Conservation (phyloP, 2,888 invertebrate species). For the Drosophila formosana region DNA sequence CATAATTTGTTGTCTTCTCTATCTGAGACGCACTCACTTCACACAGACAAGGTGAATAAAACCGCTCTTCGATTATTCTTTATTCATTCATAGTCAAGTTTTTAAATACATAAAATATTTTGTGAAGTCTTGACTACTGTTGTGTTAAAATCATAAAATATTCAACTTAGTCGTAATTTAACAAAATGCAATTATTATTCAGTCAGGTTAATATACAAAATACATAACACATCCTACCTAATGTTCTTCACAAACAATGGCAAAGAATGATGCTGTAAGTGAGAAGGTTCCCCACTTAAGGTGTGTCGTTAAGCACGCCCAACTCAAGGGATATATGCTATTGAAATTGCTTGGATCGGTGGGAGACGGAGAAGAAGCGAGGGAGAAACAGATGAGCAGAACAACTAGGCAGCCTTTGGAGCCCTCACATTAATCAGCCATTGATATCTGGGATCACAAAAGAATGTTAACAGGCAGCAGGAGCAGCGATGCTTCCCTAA, state of each 20-base stretch:
- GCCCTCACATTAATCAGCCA: conserved; percentile 67
- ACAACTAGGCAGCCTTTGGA: conserved; percentile 33
- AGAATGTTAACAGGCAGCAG: conserved; percentile 54
- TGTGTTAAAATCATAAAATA: neutral
- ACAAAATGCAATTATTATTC: conserved; percentile 10
- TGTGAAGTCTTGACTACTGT: too few relatives aligned
- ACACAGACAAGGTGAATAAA: conserved; percentile 1
- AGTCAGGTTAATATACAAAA: neutral
- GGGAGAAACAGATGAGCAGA: neutral
- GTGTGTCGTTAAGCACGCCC: conserved; percentile 10
- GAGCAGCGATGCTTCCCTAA: conserved; percentile 20
- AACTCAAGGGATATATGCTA: conserved; percentile 36
- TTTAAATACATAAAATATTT: too few relatives aligned
- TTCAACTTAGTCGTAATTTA: conserved; percentile 3
- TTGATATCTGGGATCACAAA: conserved; percentile 67
- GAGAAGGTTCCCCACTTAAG: conserved; percentile 5
- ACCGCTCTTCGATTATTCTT: neutral
- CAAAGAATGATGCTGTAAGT: neutral
- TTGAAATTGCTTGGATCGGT: conserved; percentile 33
- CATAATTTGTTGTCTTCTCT: conserved; percentile 65
- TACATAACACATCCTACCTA: neutral
- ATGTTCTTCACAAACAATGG: conserved; percentile 35
- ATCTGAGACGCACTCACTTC: conserved; percentile 19
- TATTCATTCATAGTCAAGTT: neutral
- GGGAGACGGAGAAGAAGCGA: neutral